A percentile compares a stretch with the other conserved stretches of the same genome.
phyloP scores from a whole-genome alignment of 2,797 vertebrate genomes.

The Neosilurus mollespiculum region DNA sequence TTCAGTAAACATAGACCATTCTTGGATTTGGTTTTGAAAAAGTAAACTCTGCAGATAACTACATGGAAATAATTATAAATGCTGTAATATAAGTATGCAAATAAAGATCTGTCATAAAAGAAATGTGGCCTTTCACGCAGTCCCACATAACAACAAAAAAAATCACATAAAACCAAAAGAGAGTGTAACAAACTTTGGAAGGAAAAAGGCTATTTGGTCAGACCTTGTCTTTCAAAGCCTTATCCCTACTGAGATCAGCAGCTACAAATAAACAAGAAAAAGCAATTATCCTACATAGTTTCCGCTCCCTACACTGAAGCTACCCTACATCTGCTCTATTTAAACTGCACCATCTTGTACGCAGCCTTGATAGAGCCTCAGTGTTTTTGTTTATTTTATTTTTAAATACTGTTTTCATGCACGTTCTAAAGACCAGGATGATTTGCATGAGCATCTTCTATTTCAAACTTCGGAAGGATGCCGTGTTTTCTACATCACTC shows the following conservation, averaged over 20 bases:
- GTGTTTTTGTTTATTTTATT: conserved; percentile 29
- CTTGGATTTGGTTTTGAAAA: neutral
- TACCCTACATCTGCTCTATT: conserved; percentile 6
- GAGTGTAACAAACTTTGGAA: neutral
- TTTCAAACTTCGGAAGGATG: conserved; percentile 35
- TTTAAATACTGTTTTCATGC: conserved; percentile 34
- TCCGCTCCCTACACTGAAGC: neutral
- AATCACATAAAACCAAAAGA: neutral
- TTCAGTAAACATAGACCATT: neutral
- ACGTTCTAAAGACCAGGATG: conserved; percentile 31
- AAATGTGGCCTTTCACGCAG: neutral
- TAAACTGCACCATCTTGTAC: neutral
- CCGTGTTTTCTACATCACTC: conserved; percentile 40
- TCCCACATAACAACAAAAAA: neutral
- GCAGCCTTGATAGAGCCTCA: neutral
- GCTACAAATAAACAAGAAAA: neutral
- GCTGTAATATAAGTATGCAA: neutral
- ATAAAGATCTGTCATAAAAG: neutral
- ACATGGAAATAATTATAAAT: neutral
- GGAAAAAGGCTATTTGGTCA: neutral
- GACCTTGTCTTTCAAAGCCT: neutral
- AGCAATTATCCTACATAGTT: neutral
- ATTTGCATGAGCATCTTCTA: conserved; percentile 6
- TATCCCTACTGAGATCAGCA: neutral
- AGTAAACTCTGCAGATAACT: neutral